phyloP scores from a whole-genome alignment of 2,113 vertebrate genomes.

The Paramormyrops kingsleyae region DNA sequence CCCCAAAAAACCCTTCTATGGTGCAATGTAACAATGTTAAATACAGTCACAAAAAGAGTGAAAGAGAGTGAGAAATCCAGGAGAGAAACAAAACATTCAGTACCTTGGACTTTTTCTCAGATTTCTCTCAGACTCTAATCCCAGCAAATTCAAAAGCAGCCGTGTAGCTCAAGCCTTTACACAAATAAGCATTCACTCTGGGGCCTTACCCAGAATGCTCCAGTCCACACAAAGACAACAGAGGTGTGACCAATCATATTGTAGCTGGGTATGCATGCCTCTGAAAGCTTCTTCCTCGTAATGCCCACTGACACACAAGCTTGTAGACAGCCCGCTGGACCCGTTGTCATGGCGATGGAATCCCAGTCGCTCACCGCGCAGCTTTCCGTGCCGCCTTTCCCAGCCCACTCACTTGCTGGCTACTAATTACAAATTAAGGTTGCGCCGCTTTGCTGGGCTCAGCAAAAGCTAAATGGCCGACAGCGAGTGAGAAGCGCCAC shows the following conservation, averaged over 20 bases:
- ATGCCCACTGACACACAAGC: slow-evolving; percentile 61
- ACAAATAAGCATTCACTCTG: slow-evolving; percentile 64
- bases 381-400: slow-evolving; percentile 43
- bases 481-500: background rate
- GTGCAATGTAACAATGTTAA: background rate
- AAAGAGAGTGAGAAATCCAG: background rate
- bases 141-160: slow-evolving; percentile 65
- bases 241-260: slow-evolving; percentile 75
- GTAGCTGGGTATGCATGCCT: slow-evolving; percentile 59
- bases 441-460: slow-evolving; percentile 13
- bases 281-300: slow-evolving; percentile 63
- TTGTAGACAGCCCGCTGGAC: slow-evolving; percentile 67
- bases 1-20: background rate
- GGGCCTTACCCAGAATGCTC: slow-evolving; percentile 69
- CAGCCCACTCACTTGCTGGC: slow-evolving; percentile 46
- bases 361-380: slow-evolving; percentile 60
- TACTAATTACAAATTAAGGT: slow-evolving; percentile 63
- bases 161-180: slow-evolving; percentile 66
- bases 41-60: background rate
- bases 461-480: slow-evolving; percentile 18
- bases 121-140: slow-evolving; percentile 59
- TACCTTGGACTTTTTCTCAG: slow-evolving; percentile 54
- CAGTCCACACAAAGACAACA: slow-evolving; percentile 69
- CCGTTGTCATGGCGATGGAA: slow-evolving; percentile 68
- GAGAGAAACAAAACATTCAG: slow-evolving; percentile 44